A percentile compares a stretch with the other conserved stretches of the same genome.
Conservation (phyloP, 2,113 vertebrate species). For the Andinoacara biseriatus region DNA sequence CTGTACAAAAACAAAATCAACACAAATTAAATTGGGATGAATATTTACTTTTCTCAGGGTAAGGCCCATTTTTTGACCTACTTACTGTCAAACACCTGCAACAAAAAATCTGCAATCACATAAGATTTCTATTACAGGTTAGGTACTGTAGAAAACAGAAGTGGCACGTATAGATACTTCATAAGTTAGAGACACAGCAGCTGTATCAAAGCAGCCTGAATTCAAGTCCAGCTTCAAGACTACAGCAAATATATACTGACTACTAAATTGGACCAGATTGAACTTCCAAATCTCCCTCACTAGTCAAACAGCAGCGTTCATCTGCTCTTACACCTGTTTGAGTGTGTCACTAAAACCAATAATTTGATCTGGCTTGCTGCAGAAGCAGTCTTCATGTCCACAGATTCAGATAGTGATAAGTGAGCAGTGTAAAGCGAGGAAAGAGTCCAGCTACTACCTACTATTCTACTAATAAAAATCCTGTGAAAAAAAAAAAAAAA, state of each 20-base stretch:
- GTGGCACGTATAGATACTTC: not conserved
- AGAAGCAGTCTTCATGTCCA: not conserved
- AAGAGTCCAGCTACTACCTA: not conserved
- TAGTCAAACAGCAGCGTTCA: not conserved
- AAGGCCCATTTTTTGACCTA: not conserved
- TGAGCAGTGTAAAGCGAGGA: not conserved
- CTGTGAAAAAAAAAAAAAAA: not conserved
- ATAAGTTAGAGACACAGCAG: not conserved
- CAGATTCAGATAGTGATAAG: not conserved
- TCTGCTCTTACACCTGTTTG: not conserved
- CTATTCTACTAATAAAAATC: not conserved
- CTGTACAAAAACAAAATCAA: slow-evolving; percentile 68
- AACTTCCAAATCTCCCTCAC: not conserved
- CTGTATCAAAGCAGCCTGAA: not conserved
- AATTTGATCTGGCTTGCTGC: not conserved
- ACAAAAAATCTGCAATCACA: not conserved
- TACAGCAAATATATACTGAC: not conserved
- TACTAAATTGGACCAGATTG: not conserved
- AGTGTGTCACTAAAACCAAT: not conserved
- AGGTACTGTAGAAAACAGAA: too few species aligned
- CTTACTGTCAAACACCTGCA: not conserved
- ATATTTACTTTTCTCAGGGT: not conserved
- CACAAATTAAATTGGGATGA: not conserved
- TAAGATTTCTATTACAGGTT: not conserved
- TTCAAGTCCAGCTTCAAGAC: not conserved